A percentile compares a stretch with the other conserved stretches of the same genome.
Evolutionary conservation across 1,140 invertebrate species (phyloP).

Genomic region (Caerostris darwini): DNA sequence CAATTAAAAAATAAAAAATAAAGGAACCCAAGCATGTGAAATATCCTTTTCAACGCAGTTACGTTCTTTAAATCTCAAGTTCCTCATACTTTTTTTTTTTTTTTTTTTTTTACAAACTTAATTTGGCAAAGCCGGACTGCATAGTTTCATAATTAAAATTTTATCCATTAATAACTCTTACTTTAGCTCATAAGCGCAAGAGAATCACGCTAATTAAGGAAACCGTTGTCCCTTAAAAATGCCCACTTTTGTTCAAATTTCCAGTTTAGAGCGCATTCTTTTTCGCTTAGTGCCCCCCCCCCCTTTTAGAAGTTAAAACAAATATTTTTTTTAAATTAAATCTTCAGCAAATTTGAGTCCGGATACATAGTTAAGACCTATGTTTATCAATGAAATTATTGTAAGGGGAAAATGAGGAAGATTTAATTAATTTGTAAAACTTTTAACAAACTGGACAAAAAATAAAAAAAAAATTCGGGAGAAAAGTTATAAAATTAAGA

Average conservation of each 20-base stretch:
- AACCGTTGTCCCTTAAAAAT: not conserved
- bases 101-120: not conserved
- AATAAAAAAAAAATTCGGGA: too few relatives aligned
- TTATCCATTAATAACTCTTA: not conserved
- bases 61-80: not conserved
- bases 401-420: not conserved
- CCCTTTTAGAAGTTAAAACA: not conserved
- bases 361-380: not conserved
- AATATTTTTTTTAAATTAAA: constrained; percentile 10
- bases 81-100: not conserved
- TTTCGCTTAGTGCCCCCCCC: not conserved
- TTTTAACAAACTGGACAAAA: too few relatives aligned
- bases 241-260: not conserved
- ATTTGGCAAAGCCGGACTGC: not conserved
- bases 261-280: not conserved
- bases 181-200: not conserved
- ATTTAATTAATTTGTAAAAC: not conserved
- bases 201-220: not conserved
- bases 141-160: constrained; percentile 32
- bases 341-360: not conserved
- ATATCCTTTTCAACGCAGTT: not conserved
- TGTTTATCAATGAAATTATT: not conserved
- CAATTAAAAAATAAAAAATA: too few relatives aligned
- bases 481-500: too few relatives aligned
- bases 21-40: not conserved